Base-by-base conservation (phyloP, 1,140 invertebrate genomes). In the Trichogramma pretiosum region DNA sequence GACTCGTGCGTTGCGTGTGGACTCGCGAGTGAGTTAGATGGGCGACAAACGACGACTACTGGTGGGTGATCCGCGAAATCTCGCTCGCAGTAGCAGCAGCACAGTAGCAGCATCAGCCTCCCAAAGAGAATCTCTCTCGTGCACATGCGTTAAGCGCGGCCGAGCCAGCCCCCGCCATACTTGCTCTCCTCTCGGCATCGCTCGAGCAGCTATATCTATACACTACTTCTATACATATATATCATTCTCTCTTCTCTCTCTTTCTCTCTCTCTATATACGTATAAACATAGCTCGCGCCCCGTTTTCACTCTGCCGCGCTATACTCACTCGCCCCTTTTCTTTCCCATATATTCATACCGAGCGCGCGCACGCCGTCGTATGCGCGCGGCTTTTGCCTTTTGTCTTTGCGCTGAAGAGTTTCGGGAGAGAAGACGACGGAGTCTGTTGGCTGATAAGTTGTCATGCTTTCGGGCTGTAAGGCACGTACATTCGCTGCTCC, bases 61-160 rank as follows among this genome's bases (percentile, higher is more conserved):
- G n/a, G n/a, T n/a, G 66, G 49, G 49, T 70, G 69, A 62, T 67
- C 64, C 62, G 67, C 65, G 64, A 63, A 68, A 64, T 67, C 59
- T 61, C 34, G 45, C 35, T 46, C 42, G 36, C 43, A 51, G 49
- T n/a, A 67, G 67, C 67, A 63, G 66, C 66, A 65, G 57, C 52
- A 52, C 26, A 51, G 55, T 52, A 60, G 62, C 60, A 56, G 62
- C 62, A 63, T 59, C 57, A 68, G 67, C 65, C 67, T 64, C 65
- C 66, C 67, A 66, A 68, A 67, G 67, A 65, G 61, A 62, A 59
- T 58, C 65, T 63, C 63, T 67, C 69, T 70, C n/a, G 57, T 62
- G 69, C 69, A 72, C 69, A 72, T 72, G 69, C 69, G 69, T 72
- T 65, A 52, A 64, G 57, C 59, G 60, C 59, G 59, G 58, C 59